A percentile compares a stretch with the other conserved stretches of the same genome.
phyloP scores from a whole-genome alignment of 2,113 vertebrate genomes.

The Xiphias gladius region DNA sequence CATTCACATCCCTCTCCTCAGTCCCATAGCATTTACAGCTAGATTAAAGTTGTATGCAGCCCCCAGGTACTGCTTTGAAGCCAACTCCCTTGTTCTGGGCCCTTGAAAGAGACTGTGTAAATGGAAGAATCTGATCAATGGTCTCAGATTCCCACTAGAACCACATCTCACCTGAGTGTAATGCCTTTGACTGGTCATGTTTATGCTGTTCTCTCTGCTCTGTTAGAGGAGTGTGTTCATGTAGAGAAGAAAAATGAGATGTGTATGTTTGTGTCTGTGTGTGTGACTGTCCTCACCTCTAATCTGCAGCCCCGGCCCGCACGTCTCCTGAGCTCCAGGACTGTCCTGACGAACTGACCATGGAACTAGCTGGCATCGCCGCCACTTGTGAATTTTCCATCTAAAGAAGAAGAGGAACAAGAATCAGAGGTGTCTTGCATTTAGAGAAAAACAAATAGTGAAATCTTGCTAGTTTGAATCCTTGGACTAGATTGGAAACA shows the following conservation, averaged over 20 bases:
- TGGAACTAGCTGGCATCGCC: conserved; percentile 93
- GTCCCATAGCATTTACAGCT: conserved; percentile 1
- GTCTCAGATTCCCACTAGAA: background rate
- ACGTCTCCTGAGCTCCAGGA: conserved; percentile 92
- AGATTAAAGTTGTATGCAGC: conserved; percentile 39
- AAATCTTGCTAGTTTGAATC: background rate
- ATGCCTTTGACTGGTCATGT: background rate
- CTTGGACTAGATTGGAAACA: background rate
- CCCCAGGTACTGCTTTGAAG: conserved; percentile 36
- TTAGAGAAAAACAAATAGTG: no score
- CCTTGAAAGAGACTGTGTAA: background rate
- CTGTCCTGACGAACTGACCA: conserved; percentile 93
- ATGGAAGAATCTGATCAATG: background rate
- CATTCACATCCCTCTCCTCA: conserved; percentile 6
- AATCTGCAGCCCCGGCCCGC: conserved; percentile 94
- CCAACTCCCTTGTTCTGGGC: background rate
- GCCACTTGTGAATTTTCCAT: conserved; percentile 99
- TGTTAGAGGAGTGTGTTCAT: background rate
- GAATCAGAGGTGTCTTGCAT: background rate
- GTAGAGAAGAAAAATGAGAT: background rate
- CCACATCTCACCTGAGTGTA: background rate
- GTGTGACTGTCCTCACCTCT: conserved; percentile 85
- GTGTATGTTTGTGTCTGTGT: background rate
- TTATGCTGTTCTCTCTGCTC: background rate
- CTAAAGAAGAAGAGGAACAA: conserved; percentile 70